These are phyloP conservation scores for Cantharis rufa DNA, from an alignment of 2,888 invertebrate genomes.

Conservation along the genomic window DNA sequence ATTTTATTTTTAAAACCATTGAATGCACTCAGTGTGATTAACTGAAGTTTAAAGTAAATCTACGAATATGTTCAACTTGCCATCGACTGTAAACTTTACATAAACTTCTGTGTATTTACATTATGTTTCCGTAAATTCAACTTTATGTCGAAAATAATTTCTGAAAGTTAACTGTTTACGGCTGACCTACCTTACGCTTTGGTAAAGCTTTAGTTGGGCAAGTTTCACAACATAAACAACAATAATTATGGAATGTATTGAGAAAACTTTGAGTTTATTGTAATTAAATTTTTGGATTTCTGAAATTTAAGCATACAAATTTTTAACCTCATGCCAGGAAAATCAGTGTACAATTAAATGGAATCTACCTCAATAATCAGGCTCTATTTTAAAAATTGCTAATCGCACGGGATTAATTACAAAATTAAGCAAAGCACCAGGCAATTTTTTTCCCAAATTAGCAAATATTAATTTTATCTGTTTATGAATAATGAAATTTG, in stretches of 20 bases:
- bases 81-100: not conserved
- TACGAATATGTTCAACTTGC: not conserved
- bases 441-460: too few species aligned
- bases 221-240: not conserved
- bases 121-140: not conserved
- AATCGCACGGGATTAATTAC: too few species aligned
- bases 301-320: not conserved
- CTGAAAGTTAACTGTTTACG: not conserved
- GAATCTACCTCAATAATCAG: not conserved
- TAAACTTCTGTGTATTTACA: not conserved
- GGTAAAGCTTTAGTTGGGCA: not conserved
- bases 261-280: not conserved
- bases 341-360: not conserved
- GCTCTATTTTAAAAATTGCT: too few species aligned
- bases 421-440: too few species aligned
- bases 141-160: not conserved
- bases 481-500: too few species aligned
- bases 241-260: not conserved
- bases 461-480: too few species aligned
- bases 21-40: not conserved
- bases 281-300: not conserved
- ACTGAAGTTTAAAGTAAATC: not conserved
- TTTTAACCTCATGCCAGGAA: not conserved
- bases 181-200: not conserved
- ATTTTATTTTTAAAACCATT: not conserved